Percentiles rank a stretch among this genome's conserved stretches.
These are phyloP conservation scores for Poeciliopsis turrubarensis DNA, from an alignment of 2,113 vertebrate species.

Conservation along the genomic window DNA sequence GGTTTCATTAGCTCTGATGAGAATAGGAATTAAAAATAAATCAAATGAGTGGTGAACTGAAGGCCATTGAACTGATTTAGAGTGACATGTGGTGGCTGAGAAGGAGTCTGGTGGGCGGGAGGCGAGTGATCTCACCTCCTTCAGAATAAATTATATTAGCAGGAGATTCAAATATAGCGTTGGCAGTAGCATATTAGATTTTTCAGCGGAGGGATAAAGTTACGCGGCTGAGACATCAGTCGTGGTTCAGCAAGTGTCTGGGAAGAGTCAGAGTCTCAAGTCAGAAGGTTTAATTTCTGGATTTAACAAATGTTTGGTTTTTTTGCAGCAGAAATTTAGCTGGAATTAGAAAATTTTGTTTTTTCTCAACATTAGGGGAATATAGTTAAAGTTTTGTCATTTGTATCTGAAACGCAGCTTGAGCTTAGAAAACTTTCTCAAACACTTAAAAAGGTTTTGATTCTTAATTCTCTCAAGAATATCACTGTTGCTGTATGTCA, in stretches of 20 bases:
- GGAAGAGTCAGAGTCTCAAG: background rate
- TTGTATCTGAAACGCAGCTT: too few species aligned
- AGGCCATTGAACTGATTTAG: background rate
- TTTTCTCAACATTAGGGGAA: too few species aligned
- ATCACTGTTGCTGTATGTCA: too few species aligned
- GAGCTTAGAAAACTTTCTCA: too few species aligned
- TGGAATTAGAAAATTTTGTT: background rate
- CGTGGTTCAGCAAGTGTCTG: conserved; percentile 9
- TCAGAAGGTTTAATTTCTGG: background rate
- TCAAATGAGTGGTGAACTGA: background rate
- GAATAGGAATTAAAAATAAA: background rate
- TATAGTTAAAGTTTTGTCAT: too few species aligned
- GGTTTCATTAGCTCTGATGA: too few species aligned
- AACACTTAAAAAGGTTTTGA: too few species aligned
- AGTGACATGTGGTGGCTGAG: conserved; percentile 33
- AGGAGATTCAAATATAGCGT: conserved; percentile 25
- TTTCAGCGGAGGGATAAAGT: conserved; percentile 34
- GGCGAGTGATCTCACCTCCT: conserved; percentile 10
- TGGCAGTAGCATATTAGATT: conserved; percentile 9
- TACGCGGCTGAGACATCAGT: conserved; percentile 30
- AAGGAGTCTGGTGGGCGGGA: background rate
- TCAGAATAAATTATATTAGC: conserved; percentile 36
- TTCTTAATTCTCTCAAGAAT: too few species aligned
- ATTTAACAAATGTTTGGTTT: background rate
- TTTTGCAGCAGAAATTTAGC: background rate